A percentile compares a stretch with the other conserved stretches of the same genome.
phyloP scores from a whole-genome alignment of 2,797 vertebrate species.

The Rhynchonycteris naso region DNA sequence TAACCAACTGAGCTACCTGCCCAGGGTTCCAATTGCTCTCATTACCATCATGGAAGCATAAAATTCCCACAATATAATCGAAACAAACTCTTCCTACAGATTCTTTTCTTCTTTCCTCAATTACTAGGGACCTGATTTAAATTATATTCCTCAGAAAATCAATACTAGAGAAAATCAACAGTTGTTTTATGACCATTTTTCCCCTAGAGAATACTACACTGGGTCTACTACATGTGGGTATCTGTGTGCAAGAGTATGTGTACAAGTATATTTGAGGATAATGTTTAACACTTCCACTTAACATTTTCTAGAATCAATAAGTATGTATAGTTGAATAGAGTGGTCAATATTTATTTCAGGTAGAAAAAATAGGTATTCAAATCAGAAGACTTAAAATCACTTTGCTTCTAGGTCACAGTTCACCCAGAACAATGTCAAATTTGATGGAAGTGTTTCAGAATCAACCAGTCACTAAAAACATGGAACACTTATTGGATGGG shows the following conservation, averaged over 20 bases:
- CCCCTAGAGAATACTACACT: not conserved
- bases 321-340: not conserved
- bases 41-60: not conserved
- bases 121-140: not conserved
- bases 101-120: not conserved
- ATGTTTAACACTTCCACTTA: not conserved
- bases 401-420: not conserved
- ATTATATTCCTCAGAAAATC: not conserved
- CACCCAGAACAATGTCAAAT: not conserved
- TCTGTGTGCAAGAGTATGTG: no score
- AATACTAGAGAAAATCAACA: not conserved
- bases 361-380: slow-evolving; percentile 3
- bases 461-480: not conserved
- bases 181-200: not conserved
- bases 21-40: not conserved
- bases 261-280: not conserved
- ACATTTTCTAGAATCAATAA: slow-evolving; percentile 27
- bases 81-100: not conserved
- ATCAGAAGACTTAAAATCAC: not conserved
- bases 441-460: not conserved
- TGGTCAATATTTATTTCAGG: not conserved
- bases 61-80: not conserved
- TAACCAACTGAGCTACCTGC: no score
- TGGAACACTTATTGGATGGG: no score
- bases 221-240: not conserved